phyloP scores from a whole-genome alignment of 2,888 invertebrate species.

The Tipula confusa region DNA sequence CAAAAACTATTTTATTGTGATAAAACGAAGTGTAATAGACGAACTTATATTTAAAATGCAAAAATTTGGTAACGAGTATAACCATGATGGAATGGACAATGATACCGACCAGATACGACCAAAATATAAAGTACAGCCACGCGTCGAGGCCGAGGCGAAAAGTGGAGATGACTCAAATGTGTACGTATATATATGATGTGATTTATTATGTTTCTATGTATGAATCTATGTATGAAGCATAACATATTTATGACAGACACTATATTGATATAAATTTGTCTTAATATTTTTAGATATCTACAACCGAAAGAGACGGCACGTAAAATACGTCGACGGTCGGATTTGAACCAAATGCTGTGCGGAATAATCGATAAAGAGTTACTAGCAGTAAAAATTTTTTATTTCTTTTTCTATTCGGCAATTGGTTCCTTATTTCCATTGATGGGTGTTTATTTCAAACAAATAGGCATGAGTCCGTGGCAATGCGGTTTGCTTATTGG shows the following conservation, averaged over 20 bases:
- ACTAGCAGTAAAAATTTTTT: conserved; percentile 93
- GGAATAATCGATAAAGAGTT: conserved; percentile 85
- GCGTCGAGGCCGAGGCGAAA: conserved; percentile 75
- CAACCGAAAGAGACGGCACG: conserved; percentile 84
- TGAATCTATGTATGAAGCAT: not conserved
- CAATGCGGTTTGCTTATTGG: conserved; percentile 94
- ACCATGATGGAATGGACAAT: conserved; percentile 32
- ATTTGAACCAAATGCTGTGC: conserved; percentile 76
- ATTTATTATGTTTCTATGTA: not conserved
- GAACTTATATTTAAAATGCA: conserved; percentile 38
- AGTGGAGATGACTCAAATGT: conserved; percentile 81
- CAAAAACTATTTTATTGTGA: not conserved
- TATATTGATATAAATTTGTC: not conserved
- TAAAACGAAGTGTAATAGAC: not conserved
- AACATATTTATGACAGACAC: not conserved
- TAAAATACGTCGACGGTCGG: conserved; percentile 82
- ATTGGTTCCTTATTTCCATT: conserved; percentile 97
- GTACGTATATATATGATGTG: conserved; percentile 49
- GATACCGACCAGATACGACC: conserved; percentile 34
- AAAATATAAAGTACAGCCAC: conserved; percentile 56
- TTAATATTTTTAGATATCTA: conserved; percentile 59
- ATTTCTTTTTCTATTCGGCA: conserved; percentile 99
- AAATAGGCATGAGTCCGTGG: conserved; percentile 97
- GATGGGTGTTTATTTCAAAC: conserved; percentile 99
- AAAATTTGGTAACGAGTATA: conserved; percentile 35